Conservation (phyloP, 1,140 invertebrate genomes). For the Samia ricini region DNA sequence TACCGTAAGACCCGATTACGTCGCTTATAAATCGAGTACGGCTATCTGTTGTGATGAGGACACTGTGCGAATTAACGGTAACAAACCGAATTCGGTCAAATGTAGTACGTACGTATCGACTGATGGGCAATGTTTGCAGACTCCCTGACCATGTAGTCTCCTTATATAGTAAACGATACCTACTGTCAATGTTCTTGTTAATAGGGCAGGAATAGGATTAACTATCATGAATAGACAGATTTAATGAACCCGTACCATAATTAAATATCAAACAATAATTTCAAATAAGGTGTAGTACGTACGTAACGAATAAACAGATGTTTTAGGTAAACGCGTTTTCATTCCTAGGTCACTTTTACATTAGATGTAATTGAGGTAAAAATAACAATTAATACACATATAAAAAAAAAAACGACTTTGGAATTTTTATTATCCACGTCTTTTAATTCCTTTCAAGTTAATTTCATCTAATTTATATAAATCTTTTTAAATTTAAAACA, state of each 20-base stretch:
- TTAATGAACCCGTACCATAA: too few species aligned
- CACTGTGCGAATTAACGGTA: slow-evolving; percentile 53
- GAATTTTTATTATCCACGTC: too few species aligned
- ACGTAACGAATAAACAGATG: too few species aligned
- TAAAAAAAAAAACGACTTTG: too few species aligned
- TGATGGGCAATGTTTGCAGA: neutral
- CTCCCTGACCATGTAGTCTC: neutral
- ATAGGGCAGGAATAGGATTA: neutral
- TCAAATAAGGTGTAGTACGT: too few species aligned
- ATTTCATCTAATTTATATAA: neutral
- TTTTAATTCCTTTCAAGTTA: too few species aligned
- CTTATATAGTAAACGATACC: neutral
- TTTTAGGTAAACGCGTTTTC: too few species aligned
- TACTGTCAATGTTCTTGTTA: neutral
- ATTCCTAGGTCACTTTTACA: too few species aligned
- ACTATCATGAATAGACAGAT: neutral
- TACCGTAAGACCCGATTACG: slow-evolving; percentile 68
- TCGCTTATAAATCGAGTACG: slow-evolving; percentile 63
- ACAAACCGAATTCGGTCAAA: slow-evolving; percentile 48
- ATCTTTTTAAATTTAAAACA: neutral
- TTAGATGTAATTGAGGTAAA: too few species aligned
- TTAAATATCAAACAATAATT: too few species aligned
- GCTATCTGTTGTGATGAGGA: slow-evolving; percentile 21
- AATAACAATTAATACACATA: too few species aligned
- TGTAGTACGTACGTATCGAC: neutral